Conservation (phyloP, 2,888 invertebrate genomes). For the Eupithecia pulchellata region DNA sequence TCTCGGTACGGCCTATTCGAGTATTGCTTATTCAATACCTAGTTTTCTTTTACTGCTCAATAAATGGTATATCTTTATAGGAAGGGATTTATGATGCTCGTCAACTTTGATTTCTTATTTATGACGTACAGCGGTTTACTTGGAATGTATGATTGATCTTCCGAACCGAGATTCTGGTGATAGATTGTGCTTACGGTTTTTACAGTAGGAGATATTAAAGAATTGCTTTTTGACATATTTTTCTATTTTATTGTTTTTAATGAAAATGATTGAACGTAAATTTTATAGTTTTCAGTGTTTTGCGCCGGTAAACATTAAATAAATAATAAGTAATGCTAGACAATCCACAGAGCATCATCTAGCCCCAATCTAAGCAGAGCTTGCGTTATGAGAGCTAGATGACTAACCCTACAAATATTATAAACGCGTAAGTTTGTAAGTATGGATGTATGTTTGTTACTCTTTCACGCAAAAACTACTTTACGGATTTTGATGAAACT, state of each 20-base stretch:
- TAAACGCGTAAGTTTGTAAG: too few relatives aligned
- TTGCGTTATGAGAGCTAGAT: too few relatives aligned
- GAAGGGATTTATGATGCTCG: constrained; percentile 31
- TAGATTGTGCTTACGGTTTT: constrained; percentile 9
- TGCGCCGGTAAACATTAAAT: too few relatives aligned
- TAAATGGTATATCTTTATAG: constrained; percentile 36
- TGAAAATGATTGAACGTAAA: neutral
- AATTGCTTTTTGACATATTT: neutral
- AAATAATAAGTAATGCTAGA: too few relatives aligned
- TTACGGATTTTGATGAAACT: too few relatives aligned
- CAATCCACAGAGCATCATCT: too few relatives aligned
- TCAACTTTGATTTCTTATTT: constrained; percentile 37
- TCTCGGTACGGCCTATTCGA: constrained; percentile 16
- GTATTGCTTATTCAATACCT: constrained; percentile 23
- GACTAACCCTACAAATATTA: too few relatives aligned
- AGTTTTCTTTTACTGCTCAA: constrained; percentile 35
- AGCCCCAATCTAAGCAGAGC: too few relatives aligned
- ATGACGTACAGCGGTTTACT: constrained; percentile 24
- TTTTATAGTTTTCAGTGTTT: neutral
- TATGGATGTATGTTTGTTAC: too few relatives aligned
- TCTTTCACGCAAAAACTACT: too few relatives aligned
- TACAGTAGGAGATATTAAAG: neutral
- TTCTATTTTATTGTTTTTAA: neutral
- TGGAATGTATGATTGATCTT: constrained; percentile 27
- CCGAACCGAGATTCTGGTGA: constrained; percentile 22